These are phyloP conservation scores for Chymomyza fuscimana DNA, from an alignment of 2,888 invertebrate species.

Conservation along the genomic window DNA sequence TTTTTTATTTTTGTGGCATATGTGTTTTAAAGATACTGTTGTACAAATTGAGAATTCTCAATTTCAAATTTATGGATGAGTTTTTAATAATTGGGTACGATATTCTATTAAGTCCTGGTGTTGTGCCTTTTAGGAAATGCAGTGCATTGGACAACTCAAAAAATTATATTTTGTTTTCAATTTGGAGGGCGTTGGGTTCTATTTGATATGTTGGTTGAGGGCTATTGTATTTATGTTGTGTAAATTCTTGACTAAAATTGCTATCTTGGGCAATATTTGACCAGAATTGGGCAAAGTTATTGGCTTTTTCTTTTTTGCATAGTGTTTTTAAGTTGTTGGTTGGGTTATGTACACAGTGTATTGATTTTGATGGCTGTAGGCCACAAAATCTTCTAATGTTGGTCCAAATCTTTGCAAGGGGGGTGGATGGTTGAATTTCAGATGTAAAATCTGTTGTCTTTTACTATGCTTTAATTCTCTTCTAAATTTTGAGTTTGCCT, in stretches of 20 bases:
- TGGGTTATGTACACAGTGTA: no score
- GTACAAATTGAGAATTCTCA: no score
- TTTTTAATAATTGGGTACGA: background rate
- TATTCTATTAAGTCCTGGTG: background rate
- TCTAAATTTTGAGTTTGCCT: no score
- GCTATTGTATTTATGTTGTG: background rate
- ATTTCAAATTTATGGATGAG: background rate
- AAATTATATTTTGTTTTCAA: background rate
- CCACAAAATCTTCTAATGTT: no score
- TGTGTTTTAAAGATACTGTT: no score
- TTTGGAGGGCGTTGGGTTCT: background rate
- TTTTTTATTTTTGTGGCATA: no score
- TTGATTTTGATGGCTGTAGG: background rate
- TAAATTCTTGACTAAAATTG: background rate
- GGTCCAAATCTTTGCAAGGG: no score
- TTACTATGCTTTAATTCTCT: no score
- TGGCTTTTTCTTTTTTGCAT: background rate
- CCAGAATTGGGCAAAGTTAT: background rate
- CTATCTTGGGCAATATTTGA: background rate
- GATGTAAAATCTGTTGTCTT: no score
- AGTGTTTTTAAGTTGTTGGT: no score
- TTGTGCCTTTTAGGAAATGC: background rate
- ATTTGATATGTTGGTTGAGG: background rate
- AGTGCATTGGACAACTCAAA: background rate
- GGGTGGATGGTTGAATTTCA: no score